phyloP scores from a whole-genome alignment of 2,113 vertebrate genomes.

The Phalacrocorax carbo region DNA sequence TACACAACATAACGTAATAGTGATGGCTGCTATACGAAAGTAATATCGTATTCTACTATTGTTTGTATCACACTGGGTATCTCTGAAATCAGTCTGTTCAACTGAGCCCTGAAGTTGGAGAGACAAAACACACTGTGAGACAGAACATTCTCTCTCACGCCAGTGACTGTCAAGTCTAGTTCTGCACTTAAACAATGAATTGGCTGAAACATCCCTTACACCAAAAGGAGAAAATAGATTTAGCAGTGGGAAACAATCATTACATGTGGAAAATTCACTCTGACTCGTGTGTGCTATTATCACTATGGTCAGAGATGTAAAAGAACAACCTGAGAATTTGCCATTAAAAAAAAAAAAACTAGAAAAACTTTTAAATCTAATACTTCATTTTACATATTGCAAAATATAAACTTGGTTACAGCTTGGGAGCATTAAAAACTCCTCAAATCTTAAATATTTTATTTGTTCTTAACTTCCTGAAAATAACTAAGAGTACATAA shows the following conservation, averaged over 20 bases:
- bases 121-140: not conserved
- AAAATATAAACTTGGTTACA: conserved; percentile 58
- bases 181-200: not conserved
- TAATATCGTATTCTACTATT: not conserved
- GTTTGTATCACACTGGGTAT: not conserved
- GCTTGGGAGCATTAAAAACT: conserved; percentile 22
- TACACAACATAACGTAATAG: not conserved
- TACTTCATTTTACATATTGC: not conserved
- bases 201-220: not conserved
- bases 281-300: not conserved
- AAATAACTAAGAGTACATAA: conserved; percentile 35
- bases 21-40: not conserved
- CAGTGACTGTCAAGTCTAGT: not conserved
- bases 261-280: not conserved
- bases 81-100: not conserved
- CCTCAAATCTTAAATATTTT: conserved; percentile 44
- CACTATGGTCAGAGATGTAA: not conserved
- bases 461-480: conserved; percentile 26
- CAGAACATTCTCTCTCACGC: not conserved
- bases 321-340: not conserved
- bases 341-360: not conserved
- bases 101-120: not conserved
- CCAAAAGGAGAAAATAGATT: not conserved
- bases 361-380: not conserved
- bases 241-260: not conserved